Base-by-base conservation (phyloP, 2,113 vertebrate species). In the Elaphurus davidianus region DNA sequence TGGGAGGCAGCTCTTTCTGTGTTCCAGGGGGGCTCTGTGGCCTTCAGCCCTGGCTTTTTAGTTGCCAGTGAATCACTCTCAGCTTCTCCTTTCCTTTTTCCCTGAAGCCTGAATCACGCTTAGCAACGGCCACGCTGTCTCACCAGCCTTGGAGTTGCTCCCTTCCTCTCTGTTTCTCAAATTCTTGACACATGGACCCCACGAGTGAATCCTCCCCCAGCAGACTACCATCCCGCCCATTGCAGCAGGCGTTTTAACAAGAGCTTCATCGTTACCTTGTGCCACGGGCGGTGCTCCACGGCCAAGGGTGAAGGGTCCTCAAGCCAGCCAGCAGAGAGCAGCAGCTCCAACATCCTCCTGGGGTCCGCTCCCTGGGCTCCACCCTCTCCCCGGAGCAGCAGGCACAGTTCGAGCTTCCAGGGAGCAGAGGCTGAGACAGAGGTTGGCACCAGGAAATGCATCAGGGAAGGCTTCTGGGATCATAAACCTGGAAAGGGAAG, bases 311-410 rank as follows among this genome's bases (percentile, higher is more conserved):
- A 76, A 19, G 40, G 40, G 57, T 92, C 21, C 27, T 45, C 25
- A 7, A 6, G 5, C 78, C 55, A 60, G n/a, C 57, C 7, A 0
- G 30, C 23, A 21, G 23, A 11, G 25, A 5, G 50, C 0, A 6
- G 16, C n/a, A n/a, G 7, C 60, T 28, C 81, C 82, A 25, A 14
- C 30, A 78, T 50, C 43, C 4, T 19, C 27, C 54, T 27, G 9
- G 64, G 5, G 0, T 12, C 33, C 0, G 4, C 83, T n/a, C 30
- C 11, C 62, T 5, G 33, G 91, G 50, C 6, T 33, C 78, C 78
- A 50, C 1, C 21, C 33, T 3, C 21, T 59, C 21, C 62, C 2
- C 36, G 45, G 43, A 27, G 55, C 23, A 6, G 13, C 0, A 23
- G n/a, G 30, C 45, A 43, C 33, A 30, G 33, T 28, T 33, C 23